Evolutionary conservation across 2,113 vertebrate genomes (phyloP).

Genomic region (Bathybates hornii): DNA sequence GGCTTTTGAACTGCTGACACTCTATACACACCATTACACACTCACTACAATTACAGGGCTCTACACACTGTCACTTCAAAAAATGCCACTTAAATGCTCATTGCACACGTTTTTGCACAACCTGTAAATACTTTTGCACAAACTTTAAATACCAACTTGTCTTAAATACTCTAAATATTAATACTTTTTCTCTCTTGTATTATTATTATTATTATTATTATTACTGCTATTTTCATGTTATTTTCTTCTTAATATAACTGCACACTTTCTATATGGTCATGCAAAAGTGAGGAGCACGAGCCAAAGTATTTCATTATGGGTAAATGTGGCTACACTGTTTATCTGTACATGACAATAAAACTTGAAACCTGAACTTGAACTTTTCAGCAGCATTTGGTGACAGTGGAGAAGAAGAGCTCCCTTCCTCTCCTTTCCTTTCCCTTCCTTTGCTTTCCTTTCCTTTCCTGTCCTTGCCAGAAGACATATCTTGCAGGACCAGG

Average conservation of each 20-base stretch:
- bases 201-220: not conserved
- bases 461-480: not conserved
- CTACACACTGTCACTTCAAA: too few relatives aligned
- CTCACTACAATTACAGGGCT: too few relatives aligned
- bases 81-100: too few relatives aligned
- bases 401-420: not conserved
- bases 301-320: accelerated
- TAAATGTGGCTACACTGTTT: not conserved
- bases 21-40: too few relatives aligned
- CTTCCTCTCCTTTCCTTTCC: not conserved
- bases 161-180: too few relatives aligned
- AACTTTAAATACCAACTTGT: too few relatives aligned
- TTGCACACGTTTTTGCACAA: too few relatives aligned
- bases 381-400: not conserved
- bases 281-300: not conserved
- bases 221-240: not conserved
- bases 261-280: not conserved
- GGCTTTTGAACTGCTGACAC: too few relatives aligned
- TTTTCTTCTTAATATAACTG: not conserved
- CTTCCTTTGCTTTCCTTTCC: accelerated
- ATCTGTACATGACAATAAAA: not conserved
- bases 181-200: too few relatives aligned
- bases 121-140: too few relatives aligned
- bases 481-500: not conserved
- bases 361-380: not conserved